Evolutionary conservation across 1,140 invertebrate genomes (phyloP), one percentile per base, ranked within the genome.

Genomic region (Drosophila kurseongensis): DNA sequence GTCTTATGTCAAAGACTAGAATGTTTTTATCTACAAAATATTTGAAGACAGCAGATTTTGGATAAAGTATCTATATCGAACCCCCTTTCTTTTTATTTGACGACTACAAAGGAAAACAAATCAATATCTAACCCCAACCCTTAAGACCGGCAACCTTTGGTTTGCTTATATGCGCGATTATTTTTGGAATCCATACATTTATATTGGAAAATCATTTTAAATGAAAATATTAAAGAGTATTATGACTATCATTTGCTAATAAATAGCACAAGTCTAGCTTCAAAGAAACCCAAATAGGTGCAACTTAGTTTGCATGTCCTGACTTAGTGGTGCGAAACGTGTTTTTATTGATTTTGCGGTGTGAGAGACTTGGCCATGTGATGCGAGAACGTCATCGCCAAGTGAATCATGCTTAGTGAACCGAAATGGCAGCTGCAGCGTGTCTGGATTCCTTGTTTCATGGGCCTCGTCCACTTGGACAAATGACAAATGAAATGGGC

Each of bases 341-440:
- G 57, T 80, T 84, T 78, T 81, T 86, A 86, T 86, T 81, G 83
- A 86, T 86, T 86, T 86, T 88, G 63, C 71, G 62, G 79, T 79
- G 60, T 77, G 75, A 80, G 67, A 85, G 44, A 67, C 60, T 68
- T 63, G 38, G 55, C 63, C 82, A 88, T 86, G 82, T 88, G 83
- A 88, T 82, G 66, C 60, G 60, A 45, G 66, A 79, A 55, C 41
- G 48, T 74, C 60, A 75, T 57, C 52, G 71, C 51, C 50, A 75
- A 58, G 65, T 68, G 60, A 68, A 52, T 68, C 65, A 68, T 66
- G 50, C 47, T 38, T 27, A 14, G 42, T 27, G 29, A 9, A 14
- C 40, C 32, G 40, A 44, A 68, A 68, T 32, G 62, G 65, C 47
- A 51, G 47, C 47, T 55, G 56, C 75, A 77, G 75, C 74, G 57